Evolutionary conservation across 2,113 vertebrate species (phyloP), one percentile per base, ranked within the genome.

Genomic region (Rhinolophus sinicus): DNA sequence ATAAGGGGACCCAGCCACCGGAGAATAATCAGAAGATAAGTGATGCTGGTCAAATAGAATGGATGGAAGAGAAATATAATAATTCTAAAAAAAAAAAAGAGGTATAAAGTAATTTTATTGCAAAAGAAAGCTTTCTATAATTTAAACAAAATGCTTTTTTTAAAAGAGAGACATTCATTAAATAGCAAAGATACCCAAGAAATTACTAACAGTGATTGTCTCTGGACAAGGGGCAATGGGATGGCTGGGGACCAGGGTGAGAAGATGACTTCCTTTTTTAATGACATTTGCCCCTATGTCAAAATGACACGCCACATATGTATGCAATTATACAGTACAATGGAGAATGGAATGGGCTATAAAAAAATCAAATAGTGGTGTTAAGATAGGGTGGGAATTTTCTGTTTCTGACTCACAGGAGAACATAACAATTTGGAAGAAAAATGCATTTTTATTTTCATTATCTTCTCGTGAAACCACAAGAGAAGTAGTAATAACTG

Each of bases 371-470:
- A 67, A 85, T 28, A 33, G 38, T 54, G n/a, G 40, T 75, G 6
- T 94, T 81, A 86, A 65, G 70, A 13, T 35, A 69, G 15, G 6
- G 22, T 50, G 22, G 19, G 38, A 75, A 87, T 56, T 90, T 81
- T 87, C 56, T 88, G 75, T 35, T 87, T 60, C 70, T 81, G 52
- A 87, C 54, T 70, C 70, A 77, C 44, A 72, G 72, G 54, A 81
- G 33, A 67, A 73, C 50, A 65, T 47, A 58, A 64, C 18, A 96
- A 72, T 96, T 85, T 85, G 44, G 80, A 80, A 93, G 54, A 24
- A 89, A 93, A 69, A 83, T 88, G 15, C 38, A 52, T 52, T 40
- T 88, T 90, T 78, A 95, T 93, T 80, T 90, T 80, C 28, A 65
- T 75, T 90, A 40, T 90, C 44, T 80, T 75, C 47, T 78, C 67